A percentile compares a stretch with the other conserved stretches of the same genome.
Conservation (phyloP, 2,113 vertebrate species). For the Oncorhynchus mykiss region DNA sequence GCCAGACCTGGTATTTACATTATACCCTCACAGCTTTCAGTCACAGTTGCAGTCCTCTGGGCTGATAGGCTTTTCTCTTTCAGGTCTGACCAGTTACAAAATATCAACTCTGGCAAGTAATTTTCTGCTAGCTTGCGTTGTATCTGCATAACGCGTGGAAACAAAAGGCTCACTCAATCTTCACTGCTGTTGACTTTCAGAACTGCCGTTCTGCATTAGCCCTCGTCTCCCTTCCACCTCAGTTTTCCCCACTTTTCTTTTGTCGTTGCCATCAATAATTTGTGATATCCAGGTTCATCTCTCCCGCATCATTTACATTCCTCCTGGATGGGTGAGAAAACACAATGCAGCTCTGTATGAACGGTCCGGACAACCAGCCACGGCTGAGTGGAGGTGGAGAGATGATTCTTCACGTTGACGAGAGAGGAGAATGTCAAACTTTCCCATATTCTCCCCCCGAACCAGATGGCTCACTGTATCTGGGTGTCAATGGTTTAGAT, state of each 20-base stretch:
- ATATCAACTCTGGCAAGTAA: constrained; percentile 53
- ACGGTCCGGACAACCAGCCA: constrained; percentile 19
- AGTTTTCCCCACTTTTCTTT: background rate
- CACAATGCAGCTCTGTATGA: constrained; percentile 18
- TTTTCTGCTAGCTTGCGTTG: constrained; percentile 58
- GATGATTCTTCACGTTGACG: background rate
- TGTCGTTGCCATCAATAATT: constrained; percentile 26
- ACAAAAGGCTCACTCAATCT: constrained; percentile 67
- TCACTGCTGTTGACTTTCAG: constrained; percentile 50
- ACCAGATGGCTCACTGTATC: too few species aligned
- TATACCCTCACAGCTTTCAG: background rate
- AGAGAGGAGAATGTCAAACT: background rate
- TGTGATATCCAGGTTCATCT: constrained; percentile 18
- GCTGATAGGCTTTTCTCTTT: constrained; percentile 23
- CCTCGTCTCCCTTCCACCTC: background rate
- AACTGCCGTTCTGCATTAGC: constrained; percentile 35
- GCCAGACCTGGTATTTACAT: background rate
- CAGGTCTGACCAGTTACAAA: constrained; percentile 48
- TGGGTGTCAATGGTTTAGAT: too few species aligned
- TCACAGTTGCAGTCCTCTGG: too few species aligned
- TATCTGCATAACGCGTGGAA: constrained; percentile 54
- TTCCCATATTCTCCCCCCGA: too few species aligned
- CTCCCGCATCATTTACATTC: constrained; percentile 25
- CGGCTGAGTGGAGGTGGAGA: background rate
- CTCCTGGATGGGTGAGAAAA: constrained; percentile 25